Conservation (phyloP, 2,113 vertebrate species). For the Aspidoscelis tigris region DNA sequence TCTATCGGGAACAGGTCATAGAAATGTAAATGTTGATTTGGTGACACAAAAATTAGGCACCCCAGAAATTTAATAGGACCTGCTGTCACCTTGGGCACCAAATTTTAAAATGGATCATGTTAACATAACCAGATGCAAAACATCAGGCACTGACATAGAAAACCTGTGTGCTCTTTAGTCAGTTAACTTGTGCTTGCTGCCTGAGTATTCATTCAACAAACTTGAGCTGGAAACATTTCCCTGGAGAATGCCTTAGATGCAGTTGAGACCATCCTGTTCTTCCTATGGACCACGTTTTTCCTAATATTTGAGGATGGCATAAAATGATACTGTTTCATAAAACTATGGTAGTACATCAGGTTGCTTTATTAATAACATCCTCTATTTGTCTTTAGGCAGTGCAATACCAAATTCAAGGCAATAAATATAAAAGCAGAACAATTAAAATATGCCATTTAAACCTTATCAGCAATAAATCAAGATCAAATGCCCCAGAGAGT, state of each 20-base stretch:
- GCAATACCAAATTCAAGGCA: too few species aligned
- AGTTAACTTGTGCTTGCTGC: not conserved
- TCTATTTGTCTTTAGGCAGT: not conserved
- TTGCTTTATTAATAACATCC: not conserved
- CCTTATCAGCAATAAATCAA: too few species aligned
- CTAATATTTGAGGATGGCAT: not conserved
- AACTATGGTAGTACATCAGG: not conserved
- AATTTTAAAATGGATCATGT: slow-evolving; percentile 1
- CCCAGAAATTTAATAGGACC: not conserved
- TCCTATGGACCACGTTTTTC: not conserved
- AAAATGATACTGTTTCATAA: not conserved
- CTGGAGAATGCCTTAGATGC: not conserved
- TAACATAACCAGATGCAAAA: not conserved
- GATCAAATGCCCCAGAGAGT: too few species aligned
- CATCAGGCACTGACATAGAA: not conserved
- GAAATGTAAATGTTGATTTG: not conserved
- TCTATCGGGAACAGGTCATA: not conserved
- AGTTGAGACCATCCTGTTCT: not conserved
- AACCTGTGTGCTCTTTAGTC: not conserved
- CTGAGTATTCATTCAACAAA: not conserved
- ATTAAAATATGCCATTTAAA: too few species aligned
- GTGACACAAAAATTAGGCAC: slow-evolving; percentile 1
- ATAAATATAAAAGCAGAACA: too few species aligned
- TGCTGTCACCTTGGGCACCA: not conserved
- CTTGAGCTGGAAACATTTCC: not conserved